Conservation (phyloP, 30 jellyfish, hydroid and myxozoan genomes). For the Sanderia malayensis region DNA sequence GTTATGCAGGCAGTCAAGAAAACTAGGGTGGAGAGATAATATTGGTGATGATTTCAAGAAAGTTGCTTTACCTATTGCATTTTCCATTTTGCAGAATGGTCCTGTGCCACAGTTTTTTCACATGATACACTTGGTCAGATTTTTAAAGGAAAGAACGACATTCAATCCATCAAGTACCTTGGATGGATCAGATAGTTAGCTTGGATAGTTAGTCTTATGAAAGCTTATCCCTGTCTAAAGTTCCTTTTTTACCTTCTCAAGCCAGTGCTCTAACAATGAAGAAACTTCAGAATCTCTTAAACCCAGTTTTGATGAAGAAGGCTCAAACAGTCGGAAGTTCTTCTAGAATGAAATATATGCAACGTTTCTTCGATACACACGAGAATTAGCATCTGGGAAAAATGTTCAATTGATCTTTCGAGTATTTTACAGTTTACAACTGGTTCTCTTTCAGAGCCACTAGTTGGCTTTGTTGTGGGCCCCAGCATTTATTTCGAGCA, state of each 20-base stretch:
- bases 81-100: constrained; percentile 12
- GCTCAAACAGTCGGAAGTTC: not conserved
- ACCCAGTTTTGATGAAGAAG: no score
- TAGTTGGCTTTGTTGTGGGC: not conserved
- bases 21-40: constrained; percentile 8
- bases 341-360: not conserved
- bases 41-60: constrained; percentile 3
- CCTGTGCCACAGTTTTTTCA: constrained; percentile 8
- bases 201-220: no score
- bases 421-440: constrained; percentile 2
- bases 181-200: no score
- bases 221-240: no score
- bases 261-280: no score
- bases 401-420: not conserved
- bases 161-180: no score
- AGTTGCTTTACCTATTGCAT: constrained; percentile 15
- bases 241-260: no score
- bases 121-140: no score
- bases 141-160: no score
- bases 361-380: not conserved
- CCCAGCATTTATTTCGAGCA: not conserved
- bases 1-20: not conserved
- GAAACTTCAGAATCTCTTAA: no score
- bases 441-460: not conserved
- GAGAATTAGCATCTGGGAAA: constrained; percentile 6